Conservation (phyloP, 2,888 invertebrate genomes). For the Cerastis leucographa region DNA sequence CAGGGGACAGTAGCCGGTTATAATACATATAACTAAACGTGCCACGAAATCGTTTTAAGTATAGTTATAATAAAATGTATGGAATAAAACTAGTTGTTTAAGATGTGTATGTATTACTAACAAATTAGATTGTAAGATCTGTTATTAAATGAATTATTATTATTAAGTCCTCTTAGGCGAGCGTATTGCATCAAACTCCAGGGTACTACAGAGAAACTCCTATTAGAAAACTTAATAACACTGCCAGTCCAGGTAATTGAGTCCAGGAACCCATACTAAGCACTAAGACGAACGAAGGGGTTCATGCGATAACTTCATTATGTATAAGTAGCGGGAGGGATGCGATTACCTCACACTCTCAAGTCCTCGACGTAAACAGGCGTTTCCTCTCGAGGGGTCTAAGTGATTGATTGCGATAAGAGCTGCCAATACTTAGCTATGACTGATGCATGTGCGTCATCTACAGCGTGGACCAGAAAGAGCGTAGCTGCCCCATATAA, state of each 20-base stretch:
- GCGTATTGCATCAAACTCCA: not conserved
- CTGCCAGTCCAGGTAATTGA: not conserved
- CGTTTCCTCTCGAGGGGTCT: slow-evolving; percentile 39
- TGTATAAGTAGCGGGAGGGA: slow-evolving; percentile 1
- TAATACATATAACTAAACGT: no score
- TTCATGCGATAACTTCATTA: not conserved
- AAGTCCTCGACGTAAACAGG: slow-evolving; percentile 29
- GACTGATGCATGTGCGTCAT: slow-evolving; percentile 16
- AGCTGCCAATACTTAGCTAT: slow-evolving; percentile 31
- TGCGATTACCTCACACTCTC: slow-evolving; percentile 11
- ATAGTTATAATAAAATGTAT: no score
- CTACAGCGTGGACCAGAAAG: not conserved
- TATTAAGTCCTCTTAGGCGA: no score
- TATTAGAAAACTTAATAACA: not conserved
- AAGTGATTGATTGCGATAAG: slow-evolving; percentile 41
- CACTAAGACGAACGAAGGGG: not conserved
- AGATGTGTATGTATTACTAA: no score
- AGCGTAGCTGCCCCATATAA: not conserved
- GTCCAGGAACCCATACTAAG: not conserved
- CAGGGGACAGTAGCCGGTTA: no score
- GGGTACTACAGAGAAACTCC: not conserved
- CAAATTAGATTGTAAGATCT: no score
- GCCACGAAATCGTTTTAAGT: no score
- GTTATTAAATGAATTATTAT: no score
- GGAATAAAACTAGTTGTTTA: no score